Base-by-base conservation (phyloP, 2,797 vertebrate genomes). In the Xerus rutilus region DNA sequence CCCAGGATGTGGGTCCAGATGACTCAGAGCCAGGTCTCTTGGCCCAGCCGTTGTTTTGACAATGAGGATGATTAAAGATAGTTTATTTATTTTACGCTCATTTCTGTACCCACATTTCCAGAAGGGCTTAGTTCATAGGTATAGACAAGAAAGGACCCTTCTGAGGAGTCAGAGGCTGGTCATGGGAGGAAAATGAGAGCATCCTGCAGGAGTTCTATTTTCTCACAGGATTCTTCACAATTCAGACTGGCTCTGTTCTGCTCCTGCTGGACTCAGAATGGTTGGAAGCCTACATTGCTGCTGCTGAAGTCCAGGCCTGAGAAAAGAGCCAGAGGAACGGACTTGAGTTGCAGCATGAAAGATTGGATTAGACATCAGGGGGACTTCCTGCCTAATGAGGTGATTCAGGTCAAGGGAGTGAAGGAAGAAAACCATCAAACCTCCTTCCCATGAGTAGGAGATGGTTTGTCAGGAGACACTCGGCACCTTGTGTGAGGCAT, bases 21-120 rank as follows among this genome's bases (percentile, higher is more conserved):
- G 96, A 97, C 28, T 97, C 95, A 96, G 88, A 82, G 78, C 30
- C 7, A 35, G 94, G 96, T 49, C 94, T 96, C 47, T 86, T 83
- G 96, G 94, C 95, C 59, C 7, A 0, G 64, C 21, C 11, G 3
- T 8, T 92, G 91, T 97, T 96, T 97, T 91, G 88, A 96, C 86
- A 94, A 78, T 78, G 49, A 89, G 49, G 35, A 74, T 69, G 73
- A 94, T 93, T 95, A 92, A 96, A 64, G 90, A 89, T 67, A 25
- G 83, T 95, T 96, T 97, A 67, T 94, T 97, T 96, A 78, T 57
- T 77, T 95, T 83, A 23, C 54, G 85, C 65, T 77, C 35, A 12
- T 28, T 47, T 85, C 47, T 64, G 45, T 81, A 45, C 93, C 96
- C 91, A 9, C 93, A 86, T 76, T 92, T 97, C 77, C 25, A 93